Evolutionary conservation across 2,888 invertebrate species (phyloP).

Genomic region (Brachyptera risi): DNA sequence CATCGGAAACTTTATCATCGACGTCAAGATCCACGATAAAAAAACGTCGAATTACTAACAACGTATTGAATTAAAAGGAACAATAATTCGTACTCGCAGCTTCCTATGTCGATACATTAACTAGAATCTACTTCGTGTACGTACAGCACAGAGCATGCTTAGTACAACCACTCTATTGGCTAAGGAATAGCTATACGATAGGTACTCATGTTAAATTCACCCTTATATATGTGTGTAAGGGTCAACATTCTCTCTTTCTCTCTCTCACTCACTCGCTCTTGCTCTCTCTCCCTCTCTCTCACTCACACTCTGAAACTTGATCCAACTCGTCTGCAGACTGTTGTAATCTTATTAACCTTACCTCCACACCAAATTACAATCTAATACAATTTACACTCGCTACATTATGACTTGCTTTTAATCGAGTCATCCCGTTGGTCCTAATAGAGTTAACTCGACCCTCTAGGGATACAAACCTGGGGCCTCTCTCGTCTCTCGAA

Average conservation of each 20-base stretch:
- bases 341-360: constrained; percentile 26
- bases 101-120: no score
- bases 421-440: constrained; percentile 31
- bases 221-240: no score
- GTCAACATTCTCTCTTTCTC: constrained; percentile 9
- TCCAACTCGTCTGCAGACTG: constrained; percentile 28
- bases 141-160: no score
- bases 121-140: no score
- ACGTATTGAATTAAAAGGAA: no score
- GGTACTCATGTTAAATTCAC: no score
- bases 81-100: no score
- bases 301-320: constrained; percentile 20
- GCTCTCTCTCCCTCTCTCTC: background rate
- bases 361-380: constrained; percentile 31
- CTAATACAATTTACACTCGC: constrained; percentile 34
- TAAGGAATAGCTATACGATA: no score
- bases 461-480: constrained; percentile 13
- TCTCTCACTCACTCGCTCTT: background rate
- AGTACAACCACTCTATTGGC: no score
- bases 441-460: constrained; percentile 23
- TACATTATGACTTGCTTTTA: constrained; percentile 33
- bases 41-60: no score
- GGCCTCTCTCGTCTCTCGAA: background rate
- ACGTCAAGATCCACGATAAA: no score
- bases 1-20: no score